Conservation (phyloP, 2,113 vertebrate species). For the Rhinichthys klamathensis region DNA sequence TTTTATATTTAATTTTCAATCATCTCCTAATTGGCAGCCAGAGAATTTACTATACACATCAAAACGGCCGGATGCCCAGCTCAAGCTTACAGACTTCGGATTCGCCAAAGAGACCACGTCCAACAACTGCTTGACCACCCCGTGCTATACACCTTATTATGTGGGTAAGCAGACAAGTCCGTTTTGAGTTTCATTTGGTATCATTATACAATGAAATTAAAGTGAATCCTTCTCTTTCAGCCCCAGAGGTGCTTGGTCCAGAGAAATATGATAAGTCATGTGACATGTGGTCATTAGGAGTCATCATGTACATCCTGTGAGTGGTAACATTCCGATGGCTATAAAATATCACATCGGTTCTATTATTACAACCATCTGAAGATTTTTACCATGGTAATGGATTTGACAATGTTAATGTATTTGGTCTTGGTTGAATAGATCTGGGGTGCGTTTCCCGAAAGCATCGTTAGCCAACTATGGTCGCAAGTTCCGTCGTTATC, state of each 20-base stretch:
- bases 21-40: conserved; percentile 70
- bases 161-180: conserved; percentile 77
- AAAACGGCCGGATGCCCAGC: conserved; percentile 79
- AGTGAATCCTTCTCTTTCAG: conserved; percentile 61
- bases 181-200: background rate
- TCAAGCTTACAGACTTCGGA: conserved; percentile 89
- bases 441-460: too few relatives aligned
- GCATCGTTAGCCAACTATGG: too few relatives aligned
- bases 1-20: background rate
- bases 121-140: conserved; percentile 86
- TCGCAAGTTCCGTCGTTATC: too few relatives aligned
- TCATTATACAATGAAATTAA: background rate
- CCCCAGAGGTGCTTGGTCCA: conserved; percentile 88
- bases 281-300: conserved; percentile 90
- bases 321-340: conserved; percentile 57
- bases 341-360: background rate
- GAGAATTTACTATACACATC: conserved; percentile 88
- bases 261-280: conserved; percentile 91
- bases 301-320: conserved; percentile 92
- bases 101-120: conserved; percentile 89
- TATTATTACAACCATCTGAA: too few relatives aligned
- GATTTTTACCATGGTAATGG: too few relatives aligned
- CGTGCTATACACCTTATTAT: conserved; percentile 87
- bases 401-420: too few relatives aligned
- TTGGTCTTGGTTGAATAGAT: too few relatives aligned